phyloP scores from a whole-genome alignment of 92 coral and sea anemone genomes.

The Heteractis magnifica region DNA sequence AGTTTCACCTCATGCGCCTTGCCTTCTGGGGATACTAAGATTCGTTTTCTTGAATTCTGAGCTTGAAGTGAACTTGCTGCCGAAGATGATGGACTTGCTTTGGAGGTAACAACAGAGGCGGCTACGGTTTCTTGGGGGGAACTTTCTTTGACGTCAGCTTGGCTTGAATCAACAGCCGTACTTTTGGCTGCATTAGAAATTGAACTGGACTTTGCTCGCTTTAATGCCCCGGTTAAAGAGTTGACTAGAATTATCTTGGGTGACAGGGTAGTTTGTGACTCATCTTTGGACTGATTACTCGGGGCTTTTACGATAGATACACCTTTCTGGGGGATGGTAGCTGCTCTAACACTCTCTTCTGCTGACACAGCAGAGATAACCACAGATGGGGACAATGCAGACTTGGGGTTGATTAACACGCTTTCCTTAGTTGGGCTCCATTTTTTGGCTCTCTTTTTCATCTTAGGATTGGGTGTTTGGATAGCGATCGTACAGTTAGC shows the following conservation, averaged over 20 bases:
- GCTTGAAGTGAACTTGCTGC: background rate
- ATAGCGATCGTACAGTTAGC: conserved; percentile 20
- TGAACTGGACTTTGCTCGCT: conserved; percentile 10
- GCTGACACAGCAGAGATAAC: conserved; percentile 41
- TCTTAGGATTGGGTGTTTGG: conserved; percentile 57
- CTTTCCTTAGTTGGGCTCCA: conserved; percentile 42
- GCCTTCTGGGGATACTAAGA: conserved; percentile 42
- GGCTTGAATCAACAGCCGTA: background rate
- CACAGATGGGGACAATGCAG: conserved; percentile 16
- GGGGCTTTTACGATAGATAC: background rate
- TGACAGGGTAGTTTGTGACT: background rate
- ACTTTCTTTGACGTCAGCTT: background rate
- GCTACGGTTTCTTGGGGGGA: background rate
- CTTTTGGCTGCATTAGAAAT: background rate
- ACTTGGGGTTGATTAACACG: background rate
- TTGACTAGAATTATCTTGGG: conserved; percentile 19
- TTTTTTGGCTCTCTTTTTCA: conserved; percentile 44
- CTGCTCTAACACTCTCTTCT: conserved; percentile 34
- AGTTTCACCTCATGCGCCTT: conserved; percentile 40
- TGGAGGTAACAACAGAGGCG: background rate
- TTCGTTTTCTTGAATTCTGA: conserved; percentile 27
- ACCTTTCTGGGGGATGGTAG: conserved; percentile 1
- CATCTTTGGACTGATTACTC: background rate
- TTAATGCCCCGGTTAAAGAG: conserved; percentile 18
- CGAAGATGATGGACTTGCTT: background rate